phyloP scores from a whole-genome alignment of 92 coral and sea anemone species.

The Siderastrea radians region DNA sequence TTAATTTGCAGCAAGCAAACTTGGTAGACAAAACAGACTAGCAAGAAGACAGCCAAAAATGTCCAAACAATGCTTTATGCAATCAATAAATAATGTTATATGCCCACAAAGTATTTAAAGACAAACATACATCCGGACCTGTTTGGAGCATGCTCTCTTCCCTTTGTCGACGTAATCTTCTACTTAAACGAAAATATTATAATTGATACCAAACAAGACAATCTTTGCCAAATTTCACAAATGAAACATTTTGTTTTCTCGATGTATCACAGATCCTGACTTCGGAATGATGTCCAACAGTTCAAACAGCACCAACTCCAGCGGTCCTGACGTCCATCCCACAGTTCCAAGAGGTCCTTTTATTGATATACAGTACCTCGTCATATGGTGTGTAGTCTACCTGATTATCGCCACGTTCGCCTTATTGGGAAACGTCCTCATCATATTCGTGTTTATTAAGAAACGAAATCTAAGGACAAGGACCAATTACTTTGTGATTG shows the following conservation, averaged over 20 bases:
- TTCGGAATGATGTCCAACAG: slow-evolving; percentile 27
- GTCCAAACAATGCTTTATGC: too few species aligned
- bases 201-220: too few species aligned
- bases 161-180: too few species aligned
- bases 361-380: slow-evolving; percentile 49
- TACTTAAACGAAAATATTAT: too few species aligned
- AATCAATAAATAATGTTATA: too few species aligned
- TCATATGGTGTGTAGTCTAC: slow-evolving; percentile 71
- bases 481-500: slow-evolving; percentile 83
- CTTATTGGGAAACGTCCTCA: slow-evolving; percentile 76
- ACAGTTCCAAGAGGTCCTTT: slow-evolving; percentile 35
- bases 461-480: slow-evolving; percentile 82
- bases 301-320: slow-evolving; percentile 39
- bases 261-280: neutral
- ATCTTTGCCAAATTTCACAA: too few species aligned
- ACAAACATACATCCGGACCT: too few species aligned
- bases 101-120: too few species aligned
- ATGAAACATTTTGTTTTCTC: neutral
- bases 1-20: too few species aligned
- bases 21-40: too few species aligned
- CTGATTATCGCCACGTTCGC: slow-evolving; percentile 65
- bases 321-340: neutral
- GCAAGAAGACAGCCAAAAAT: too few species aligned
- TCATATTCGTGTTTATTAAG: slow-evolving; percentile 80
- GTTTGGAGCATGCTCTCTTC: too few species aligned